Percentiles rank a stretch among this genome's conserved stretches.
phyloP scores from a whole-genome alignment of 2,888 invertebrate genomes.

The Eupithecia abbreviata region DNA sequence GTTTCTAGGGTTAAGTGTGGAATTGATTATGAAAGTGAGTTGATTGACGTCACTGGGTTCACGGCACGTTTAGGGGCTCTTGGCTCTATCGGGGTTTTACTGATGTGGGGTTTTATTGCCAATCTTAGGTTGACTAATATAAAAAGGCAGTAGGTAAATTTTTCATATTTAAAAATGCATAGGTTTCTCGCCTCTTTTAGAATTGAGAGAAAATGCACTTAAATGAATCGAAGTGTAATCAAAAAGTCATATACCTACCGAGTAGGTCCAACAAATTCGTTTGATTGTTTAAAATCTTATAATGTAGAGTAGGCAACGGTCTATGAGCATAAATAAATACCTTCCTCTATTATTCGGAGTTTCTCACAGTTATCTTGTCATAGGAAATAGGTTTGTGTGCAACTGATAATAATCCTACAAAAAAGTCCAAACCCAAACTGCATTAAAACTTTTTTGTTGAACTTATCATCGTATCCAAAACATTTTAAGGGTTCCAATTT shows the following conservation, averaged over 20 bases:
- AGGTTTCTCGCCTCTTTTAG: not conserved
- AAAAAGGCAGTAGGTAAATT: not conserved
- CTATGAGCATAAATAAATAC: not conserved
- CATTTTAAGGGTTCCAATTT: slow-evolving; percentile 65
- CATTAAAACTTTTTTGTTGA: slow-evolving; percentile 34
- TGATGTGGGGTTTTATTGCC: not conserved
- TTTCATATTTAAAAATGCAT: not conserved
- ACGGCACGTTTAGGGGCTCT: slow-evolving; percentile 34
- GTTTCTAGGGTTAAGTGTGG: slow-evolving; percentile 78
- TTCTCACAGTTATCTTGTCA: slow-evolving; percentile 16
- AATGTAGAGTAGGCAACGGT: not conserved
- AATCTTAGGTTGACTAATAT: not conserved
- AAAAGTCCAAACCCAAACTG: slow-evolving; percentile 28
- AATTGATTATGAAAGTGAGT: slow-evolving; percentile 71
- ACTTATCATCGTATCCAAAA: slow-evolving; percentile 46
- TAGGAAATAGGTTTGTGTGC: slow-evolving; percentile 13
- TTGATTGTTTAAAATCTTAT: not conserved
- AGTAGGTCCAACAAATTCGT: not conserved
- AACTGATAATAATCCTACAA: slow-evolving; percentile 16
- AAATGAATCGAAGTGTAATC: too few species aligned
- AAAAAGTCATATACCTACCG: not conserved
- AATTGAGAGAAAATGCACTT: not conserved
- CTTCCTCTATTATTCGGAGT: not conserved
- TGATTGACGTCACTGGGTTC: slow-evolving; percentile 65
- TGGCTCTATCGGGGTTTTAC: not conserved